phyloP scores from a whole-genome alignment of 2,888 invertebrate species.

The Lasioglossum calceatum region DNA sequence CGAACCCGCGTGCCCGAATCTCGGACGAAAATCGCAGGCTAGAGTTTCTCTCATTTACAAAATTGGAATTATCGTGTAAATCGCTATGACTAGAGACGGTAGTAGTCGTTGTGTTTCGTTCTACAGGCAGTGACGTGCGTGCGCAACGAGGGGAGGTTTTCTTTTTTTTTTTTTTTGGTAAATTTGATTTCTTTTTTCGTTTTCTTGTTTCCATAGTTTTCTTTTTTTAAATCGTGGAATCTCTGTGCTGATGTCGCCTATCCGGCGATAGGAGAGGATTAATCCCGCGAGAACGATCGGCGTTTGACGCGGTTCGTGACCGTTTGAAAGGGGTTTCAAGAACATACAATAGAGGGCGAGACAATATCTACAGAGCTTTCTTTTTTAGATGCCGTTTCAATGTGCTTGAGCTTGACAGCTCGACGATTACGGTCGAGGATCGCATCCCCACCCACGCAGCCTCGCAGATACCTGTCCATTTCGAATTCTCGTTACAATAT shows the following conservation, averaged over 20 bases:
- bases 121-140: slow-evolving; percentile 66
- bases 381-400: not conserved
- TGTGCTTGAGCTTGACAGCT: not conserved
- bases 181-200: not conserved
- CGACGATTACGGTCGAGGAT: not conserved
- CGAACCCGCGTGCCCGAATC: not conserved
- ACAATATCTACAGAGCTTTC: not conserved
- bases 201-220: not conserved
- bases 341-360: not conserved
- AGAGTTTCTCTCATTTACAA: slow-evolving; percentile 58
- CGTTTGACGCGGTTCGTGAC: slow-evolving; percentile 3
- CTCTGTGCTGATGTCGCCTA: not conserved
- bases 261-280: not conserved
- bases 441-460: slow-evolving; percentile 27
- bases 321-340: not conserved
- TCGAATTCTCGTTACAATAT: slow-evolving; percentile 38
- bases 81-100: slow-evolving; percentile 78
- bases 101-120: slow-evolving; percentile 80
- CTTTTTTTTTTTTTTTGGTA: not conserved
- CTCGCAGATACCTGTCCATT: slow-evolving; percentile 34
- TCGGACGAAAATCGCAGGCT: slow-evolving; percentile 11
- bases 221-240: not conserved
- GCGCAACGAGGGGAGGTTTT: slow-evolving; percentile 35
- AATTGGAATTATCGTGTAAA: slow-evolving; percentile 72
- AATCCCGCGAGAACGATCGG: not conserved